A percentile compares a stretch with the other conserved stretches of the same genome.
Conservation (phyloP, 2,113 vertebrate genomes). For the Cololabis saira region DNA sequence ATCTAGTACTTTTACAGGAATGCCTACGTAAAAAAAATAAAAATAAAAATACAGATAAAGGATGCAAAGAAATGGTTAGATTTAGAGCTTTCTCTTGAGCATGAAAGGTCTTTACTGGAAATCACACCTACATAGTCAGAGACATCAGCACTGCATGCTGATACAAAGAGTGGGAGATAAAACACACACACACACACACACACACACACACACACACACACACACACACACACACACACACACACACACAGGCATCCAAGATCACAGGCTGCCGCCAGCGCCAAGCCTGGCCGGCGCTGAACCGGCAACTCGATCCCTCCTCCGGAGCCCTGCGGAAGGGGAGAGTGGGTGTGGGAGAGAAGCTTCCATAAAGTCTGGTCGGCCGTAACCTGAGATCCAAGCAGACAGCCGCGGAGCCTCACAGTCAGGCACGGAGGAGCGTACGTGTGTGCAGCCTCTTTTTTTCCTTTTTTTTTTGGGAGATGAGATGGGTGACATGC, state of each 20-base stretch:
- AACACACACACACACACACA: conserved; percentile 33
- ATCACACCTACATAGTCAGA: conserved; percentile 78
- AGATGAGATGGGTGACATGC: conserved; percentile 63
- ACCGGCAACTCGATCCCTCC: conserved; percentile 77
- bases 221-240: no score
- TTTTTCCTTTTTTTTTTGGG: conserved; percentile 7
- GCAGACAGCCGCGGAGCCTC: conserved; percentile 75
- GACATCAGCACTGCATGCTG: conserved; percentile 67
- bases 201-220: no score
- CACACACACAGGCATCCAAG: conserved; percentile 58
- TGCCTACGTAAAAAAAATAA: not conserved
- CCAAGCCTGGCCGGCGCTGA: conserved; percentile 77
- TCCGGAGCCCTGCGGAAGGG: conserved; percentile 75
- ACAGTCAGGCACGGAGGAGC: conserved; percentile 60
- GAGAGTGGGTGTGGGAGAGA: conserved; percentile 74
- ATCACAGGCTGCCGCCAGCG: conserved; percentile 79
- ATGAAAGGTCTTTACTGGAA: conserved; percentile 57
- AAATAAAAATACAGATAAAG: not conserved
- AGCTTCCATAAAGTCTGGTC: conserved; percentile 77
- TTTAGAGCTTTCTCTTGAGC: conserved; percentile 26
- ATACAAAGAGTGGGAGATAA: conserved; percentile 74
- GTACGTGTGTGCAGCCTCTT: conserved; percentile 42
- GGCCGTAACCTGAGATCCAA: conserved; percentile 75
- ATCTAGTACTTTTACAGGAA: conserved; percentile 12
- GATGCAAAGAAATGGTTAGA: not conserved